Percentiles rank a stretch among this genome's conserved stretches.
Conservation (phyloP, 2,797 vertebrate species). For the Aythya fuligula region DNA sequence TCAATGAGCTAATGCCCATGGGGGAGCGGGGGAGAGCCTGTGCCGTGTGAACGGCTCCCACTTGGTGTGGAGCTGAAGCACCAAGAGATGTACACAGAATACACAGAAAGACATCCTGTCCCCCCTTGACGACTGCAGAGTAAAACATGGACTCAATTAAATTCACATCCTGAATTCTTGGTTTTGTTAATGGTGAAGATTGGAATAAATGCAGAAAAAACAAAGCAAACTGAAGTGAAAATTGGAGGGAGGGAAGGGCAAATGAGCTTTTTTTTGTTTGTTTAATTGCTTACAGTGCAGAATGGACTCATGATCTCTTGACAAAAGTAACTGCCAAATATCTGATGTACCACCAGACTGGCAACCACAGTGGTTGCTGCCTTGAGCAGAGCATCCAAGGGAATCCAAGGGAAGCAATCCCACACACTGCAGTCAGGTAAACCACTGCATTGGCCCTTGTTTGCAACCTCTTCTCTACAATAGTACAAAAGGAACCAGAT, state of each 20-base stretch:
- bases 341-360: neutral
- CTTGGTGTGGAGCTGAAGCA: neutral
- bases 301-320: neutral
- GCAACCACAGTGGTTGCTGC: neutral
- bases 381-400: neutral
- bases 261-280: neutral
- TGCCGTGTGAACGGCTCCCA: neutral
- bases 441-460: neutral
- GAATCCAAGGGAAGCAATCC: neutral
- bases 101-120: neutral
- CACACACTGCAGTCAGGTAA: neutral
- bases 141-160: conserved; percentile 21
- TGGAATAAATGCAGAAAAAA: neutral
- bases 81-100: neutral
- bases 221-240: neutral
- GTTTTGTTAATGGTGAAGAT: neutral
- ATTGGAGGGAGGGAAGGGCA: neutral
- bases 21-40: neutral
- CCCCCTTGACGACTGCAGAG: conserved; percentile 2
- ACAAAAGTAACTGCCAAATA: neutral
- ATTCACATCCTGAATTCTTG: neutral
- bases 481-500: neutral
- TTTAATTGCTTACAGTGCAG: neutral
- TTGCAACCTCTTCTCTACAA: neutral
- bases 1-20: neutral